These are phyloP conservation scores for Drosophila longiperda DNA, from an alignment of 2,888 invertebrate genomes.

Conservation along the genomic window DNA sequence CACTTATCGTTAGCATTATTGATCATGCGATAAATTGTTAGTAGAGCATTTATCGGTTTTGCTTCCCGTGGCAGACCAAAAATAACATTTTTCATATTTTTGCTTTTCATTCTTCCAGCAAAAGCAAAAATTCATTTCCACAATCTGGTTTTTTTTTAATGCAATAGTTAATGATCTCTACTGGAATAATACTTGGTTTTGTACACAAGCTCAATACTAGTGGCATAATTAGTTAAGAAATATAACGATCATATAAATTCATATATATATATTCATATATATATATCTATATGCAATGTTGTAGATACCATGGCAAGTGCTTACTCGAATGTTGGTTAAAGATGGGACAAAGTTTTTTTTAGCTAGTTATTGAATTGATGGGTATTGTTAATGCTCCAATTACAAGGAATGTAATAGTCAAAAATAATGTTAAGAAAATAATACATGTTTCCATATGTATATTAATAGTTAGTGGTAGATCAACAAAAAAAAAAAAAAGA, in stretches of 20 bases:
- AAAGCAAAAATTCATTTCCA: background rate
- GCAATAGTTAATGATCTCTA: background rate
- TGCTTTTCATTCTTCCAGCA: background rate
- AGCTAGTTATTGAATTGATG: slow-evolving; percentile 42
- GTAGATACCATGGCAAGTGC: slow-evolving; percentile 15
- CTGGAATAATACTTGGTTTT: slow-evolving; percentile 32
- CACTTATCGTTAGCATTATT: background rate
- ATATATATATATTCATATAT: slow-evolving; percentile 4
- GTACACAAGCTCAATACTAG: slow-evolving; percentile 45
- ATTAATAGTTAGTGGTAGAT: slow-evolving; percentile 47
- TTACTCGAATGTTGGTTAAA: slow-evolving; percentile 22
- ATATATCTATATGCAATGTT: slow-evolving; percentile 21
- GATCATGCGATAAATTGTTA: slow-evolving; percentile 3
- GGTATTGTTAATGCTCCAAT: slow-evolving; percentile 19
- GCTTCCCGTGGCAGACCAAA: background rate
- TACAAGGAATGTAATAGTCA: slow-evolving; percentile 10
- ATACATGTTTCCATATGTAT: slow-evolving; percentile 21
- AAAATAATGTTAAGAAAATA: background rate
- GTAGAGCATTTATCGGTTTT: background rate
- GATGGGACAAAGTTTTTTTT: slow-evolving; percentile 53
- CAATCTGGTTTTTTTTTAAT: background rate
- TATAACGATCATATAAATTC: background rate
- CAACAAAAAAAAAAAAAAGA: slow-evolving; percentile 29
- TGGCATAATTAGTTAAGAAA: slow-evolving; percentile 34
- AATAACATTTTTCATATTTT: background rate